Evolutionary conservation across 2,797 vertebrate species (phyloP).

Genomic region (Stomatorhinus walkeri): DNA sequence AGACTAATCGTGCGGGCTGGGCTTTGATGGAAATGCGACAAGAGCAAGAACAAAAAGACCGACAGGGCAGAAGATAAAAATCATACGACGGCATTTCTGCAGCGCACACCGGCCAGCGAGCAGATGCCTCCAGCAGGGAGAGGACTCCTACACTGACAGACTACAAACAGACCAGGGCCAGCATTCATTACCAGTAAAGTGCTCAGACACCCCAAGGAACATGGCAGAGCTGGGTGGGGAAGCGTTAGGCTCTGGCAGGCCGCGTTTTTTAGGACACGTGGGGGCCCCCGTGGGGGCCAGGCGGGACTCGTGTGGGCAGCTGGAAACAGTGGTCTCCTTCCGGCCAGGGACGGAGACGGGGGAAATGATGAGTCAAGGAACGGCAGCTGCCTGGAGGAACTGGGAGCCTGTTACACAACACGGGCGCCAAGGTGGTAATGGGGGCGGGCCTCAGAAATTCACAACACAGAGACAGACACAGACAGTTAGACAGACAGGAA

Average conservation of each 20-base stretch:
- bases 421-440: not conserved
- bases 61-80: not conserved
- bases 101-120: not conserved
- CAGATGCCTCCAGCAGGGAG: not conserved
- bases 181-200: not conserved
- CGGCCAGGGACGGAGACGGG: not conserved
- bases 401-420: not conserved
- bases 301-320: not conserved
- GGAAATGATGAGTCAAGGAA: not conserved
- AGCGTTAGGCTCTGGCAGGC: not conserved
- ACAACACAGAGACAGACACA: not conserved
- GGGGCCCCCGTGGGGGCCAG: not conserved
- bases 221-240: not conserved
- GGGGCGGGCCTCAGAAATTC: not conserved
- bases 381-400: not conserved
- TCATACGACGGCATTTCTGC: not conserved
- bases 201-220: not conserved
- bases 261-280: not conserved
- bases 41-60: not conserved
- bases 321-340: not conserved
- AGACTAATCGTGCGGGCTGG: not conserved
- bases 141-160: not conserved
- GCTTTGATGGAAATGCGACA: not conserved
- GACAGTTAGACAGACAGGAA: not conserved
- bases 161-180: not conserved